phyloP scores from a whole-genome alignment of 2,797 vertebrate species.

The Enteromius unitaeniatus region DNA sequence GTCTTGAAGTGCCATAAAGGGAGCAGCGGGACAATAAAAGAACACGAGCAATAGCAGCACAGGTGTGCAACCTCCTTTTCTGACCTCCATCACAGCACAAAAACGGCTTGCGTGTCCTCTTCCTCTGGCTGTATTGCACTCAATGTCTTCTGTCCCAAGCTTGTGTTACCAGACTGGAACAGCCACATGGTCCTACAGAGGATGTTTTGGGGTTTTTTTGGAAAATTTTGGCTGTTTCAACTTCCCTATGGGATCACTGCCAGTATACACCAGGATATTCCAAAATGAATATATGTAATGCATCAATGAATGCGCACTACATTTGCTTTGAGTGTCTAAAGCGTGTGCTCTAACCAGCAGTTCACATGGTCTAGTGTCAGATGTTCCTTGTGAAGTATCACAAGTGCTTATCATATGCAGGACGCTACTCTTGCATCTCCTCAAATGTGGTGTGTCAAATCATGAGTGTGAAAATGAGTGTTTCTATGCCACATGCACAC shows the following conservation, averaged over 20 bases:
- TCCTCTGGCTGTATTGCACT: slow-evolving; percentile 50
- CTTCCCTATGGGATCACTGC: slow-evolving; percentile 75
- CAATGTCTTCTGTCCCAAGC: slow-evolving; percentile 5
- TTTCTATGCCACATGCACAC: background rate
- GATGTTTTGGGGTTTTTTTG: slow-evolving; percentile 24
- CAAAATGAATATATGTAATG: slow-evolving; percentile 43
- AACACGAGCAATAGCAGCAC: slow-evolving; percentile 73
- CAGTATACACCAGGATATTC: slow-evolving; percentile 59
- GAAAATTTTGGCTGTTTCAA: slow-evolving; percentile 41
- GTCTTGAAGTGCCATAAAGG: slow-evolving; percentile 77
- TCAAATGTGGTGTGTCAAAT: slow-evolving; percentile 8
- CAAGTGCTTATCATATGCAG: background rate
- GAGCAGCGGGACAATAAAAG: slow-evolving; percentile 68
- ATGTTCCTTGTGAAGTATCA: background rate
- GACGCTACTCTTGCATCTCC: background rate
- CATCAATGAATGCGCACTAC: slow-evolving; percentile 49
- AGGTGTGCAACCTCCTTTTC: slow-evolving; percentile 61
- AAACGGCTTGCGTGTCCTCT: slow-evolving; percentile 51
- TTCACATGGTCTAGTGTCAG: background rate
- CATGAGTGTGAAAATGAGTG: background rate
- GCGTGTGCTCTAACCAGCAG: slow-evolving; percentile 32
- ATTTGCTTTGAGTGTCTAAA: slow-evolving; percentile 51
- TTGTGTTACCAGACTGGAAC: slow-evolving; percentile 7
- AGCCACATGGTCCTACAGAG: slow-evolving; percentile 18
- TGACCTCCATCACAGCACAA: slow-evolving; percentile 54